Evolutionary conservation across 2,113 vertebrate genomes (phyloP).

Genomic region (Brachyistius frenatus): DNA sequence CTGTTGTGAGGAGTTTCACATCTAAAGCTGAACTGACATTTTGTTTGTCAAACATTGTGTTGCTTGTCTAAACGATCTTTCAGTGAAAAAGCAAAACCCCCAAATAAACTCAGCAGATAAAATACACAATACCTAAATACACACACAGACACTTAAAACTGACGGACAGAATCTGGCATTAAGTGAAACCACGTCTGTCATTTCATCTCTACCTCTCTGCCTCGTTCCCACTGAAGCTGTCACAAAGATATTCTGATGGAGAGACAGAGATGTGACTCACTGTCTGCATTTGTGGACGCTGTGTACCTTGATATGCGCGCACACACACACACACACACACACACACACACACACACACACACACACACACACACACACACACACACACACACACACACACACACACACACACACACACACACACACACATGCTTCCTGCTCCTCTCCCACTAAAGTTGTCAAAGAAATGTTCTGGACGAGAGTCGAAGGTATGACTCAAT

Average conservation of each 20-base stretch:
- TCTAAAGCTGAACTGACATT: constrained; percentile 20
- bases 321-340: constrained; percentile 2
- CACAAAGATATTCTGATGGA: constrained; percentile 65
- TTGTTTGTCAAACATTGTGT: constrained; percentile 26
- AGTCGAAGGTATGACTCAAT: constrained; percentile 61
- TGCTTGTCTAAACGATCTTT: constrained; percentile 23
- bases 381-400: constrained; percentile 9
- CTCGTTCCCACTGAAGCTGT: constrained; percentile 51
- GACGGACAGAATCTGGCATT: constrained; percentile 33
- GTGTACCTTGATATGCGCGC: constrained; percentile 36
- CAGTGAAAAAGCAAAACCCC: constrained; percentile 7
- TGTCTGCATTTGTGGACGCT: constrained; percentile 28
- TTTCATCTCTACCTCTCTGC: constrained; percentile 43
- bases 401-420: constrained; percentile 10
- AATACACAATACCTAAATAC: background rate
- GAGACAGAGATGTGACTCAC: constrained; percentile 55
- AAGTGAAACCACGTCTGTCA: constrained; percentile 55
- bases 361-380: constrained; percentile 7
- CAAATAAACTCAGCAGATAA: constrained; percentile 2
- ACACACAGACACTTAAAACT: background rate
- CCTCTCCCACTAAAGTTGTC: constrained; percentile 57
- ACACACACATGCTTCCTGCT: constrained; percentile 9
- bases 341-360: constrained; percentile 6
- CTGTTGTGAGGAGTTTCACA: background rate
- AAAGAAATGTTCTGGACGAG: constrained; percentile 64